Conservation (phyloP, 2,113 vertebrate species). For the Syrmaticus mikado region DNA sequence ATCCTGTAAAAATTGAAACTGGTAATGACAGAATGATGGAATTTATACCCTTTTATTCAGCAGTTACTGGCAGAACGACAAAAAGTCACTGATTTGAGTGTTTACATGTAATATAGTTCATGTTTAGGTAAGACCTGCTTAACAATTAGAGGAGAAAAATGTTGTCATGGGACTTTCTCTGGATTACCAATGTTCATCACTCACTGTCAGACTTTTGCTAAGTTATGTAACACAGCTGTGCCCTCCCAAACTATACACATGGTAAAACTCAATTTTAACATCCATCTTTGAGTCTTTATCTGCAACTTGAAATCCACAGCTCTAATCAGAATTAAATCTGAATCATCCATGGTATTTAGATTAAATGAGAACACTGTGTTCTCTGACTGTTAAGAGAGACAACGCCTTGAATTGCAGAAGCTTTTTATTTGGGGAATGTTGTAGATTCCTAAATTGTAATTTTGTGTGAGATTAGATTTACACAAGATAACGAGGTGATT, state of each 20-base stretch:
- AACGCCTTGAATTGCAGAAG: neutral
- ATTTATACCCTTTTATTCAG: neutral
- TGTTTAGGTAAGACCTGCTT: neutral
- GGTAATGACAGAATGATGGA: neutral
- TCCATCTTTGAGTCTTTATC: neutral
- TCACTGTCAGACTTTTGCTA: neutral
- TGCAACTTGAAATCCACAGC: neutral
- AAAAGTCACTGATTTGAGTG: neutral
- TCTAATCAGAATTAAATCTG: neutral
- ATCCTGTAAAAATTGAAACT: constrained; percentile 15
- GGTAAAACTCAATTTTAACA: neutral
- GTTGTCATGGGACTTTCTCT: neutral
- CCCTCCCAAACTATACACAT: neutral
- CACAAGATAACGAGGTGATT: neutral
- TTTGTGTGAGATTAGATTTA: neutral
- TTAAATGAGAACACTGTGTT: neutral
- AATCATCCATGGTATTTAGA: neutral
- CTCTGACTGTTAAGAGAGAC: neutral
- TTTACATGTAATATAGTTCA: neutral
- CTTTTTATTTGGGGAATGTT: neutral
- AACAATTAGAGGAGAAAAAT: neutral
- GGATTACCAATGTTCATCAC: neutral
- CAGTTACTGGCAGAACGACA: neutral
- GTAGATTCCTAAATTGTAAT: neutral
- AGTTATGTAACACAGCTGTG: neutral